Evolutionary conservation across 2,113 vertebrate genomes (phyloP), one percentile per base, ranked within the genome.

Genomic region (Cyphomyrus discorhynchus): DNA sequence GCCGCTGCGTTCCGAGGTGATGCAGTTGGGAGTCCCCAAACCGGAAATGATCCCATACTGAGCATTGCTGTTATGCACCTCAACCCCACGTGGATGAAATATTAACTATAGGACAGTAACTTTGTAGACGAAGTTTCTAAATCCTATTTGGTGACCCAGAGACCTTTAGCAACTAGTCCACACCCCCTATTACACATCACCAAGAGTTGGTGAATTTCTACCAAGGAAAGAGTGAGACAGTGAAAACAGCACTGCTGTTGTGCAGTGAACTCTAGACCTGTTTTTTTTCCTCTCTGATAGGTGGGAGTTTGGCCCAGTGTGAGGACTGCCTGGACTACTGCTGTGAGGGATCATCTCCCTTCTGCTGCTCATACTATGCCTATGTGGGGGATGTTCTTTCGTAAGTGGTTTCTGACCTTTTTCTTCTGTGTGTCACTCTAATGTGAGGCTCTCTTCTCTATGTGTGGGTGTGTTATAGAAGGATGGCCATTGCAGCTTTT

Each of bases 351-450:
- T 95, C 95, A 19, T 92, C 97, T 0, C 96, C 97, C 62, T 98
- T 98, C 95, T 98, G 97, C 92, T 98, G 98, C 92, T 98, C 97
- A 0, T 99, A 99, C 95, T 98, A 98, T 3, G 96, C 97, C 93
- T 99, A 98, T 0, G 96, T 98, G 58, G 97, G 97, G 35, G 98
- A 98, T 49, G 96, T 98, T 88, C 97, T 99, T 88, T 98, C 96
- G 97, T 99, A 95, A 97, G 97, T 96, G 87, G 17, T 24, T n/a
- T 56, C 45, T 56, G 27, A 84, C 21, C 42, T 3, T 24, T 46
- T 83, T 45, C 39, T 21, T 83, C 19, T 83, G 19, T 83, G 80
- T 83, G 80, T 83, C 13, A 24, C 39, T 84, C 45, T 45, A n/a
- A 2, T 84, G 19, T 47, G 24, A 10, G 24, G 35, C 35, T 80